Evolutionary conservation across 2,888 invertebrate species (phyloP).

Genomic region (Ctena decussata): DNA sequence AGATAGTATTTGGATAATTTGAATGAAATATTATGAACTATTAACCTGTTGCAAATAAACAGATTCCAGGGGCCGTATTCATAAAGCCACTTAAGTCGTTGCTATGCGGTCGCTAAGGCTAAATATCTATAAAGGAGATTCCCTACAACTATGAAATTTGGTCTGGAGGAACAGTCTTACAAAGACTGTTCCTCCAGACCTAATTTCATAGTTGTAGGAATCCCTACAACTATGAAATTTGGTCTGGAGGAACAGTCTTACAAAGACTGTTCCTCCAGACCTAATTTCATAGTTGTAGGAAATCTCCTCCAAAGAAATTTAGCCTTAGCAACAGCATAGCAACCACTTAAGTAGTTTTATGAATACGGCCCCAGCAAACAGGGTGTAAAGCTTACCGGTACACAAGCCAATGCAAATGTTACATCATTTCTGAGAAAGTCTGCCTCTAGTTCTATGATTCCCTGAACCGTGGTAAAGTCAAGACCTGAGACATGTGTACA

Average conservation of each 20-base stretch:
- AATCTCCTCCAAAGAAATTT: not conserved
- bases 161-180: too few relatives aligned
- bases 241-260: not conserved
- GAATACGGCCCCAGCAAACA: not conserved
- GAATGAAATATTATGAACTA: too few relatives aligned
- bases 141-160: too few relatives aligned
- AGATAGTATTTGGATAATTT: too few relatives aligned
- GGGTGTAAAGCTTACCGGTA: constrained; percentile 35
- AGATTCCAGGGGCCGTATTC: too few relatives aligned
- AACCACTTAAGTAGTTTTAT: not conserved
- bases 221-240: not conserved
- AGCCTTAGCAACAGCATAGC: not conserved
- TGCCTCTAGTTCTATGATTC: constrained; percentile 59
- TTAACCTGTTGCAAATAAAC: too few relatives aligned
- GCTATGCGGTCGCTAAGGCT: too few relatives aligned
- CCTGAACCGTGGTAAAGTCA: constrained; percentile 75
- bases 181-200: too few relatives aligned
- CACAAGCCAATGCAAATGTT: constrained; percentile 64
- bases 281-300: not conserved
- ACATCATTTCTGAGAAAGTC: constrained; percentile 67
- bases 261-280: not conserved
- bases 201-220: not conserved
- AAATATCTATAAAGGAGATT: too few relatives aligned
- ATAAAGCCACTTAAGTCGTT: too few relatives aligned
- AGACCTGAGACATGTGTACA: constrained; percentile 76